Conservation (phyloP, 2,888 invertebrate species). For the Heliconius cydno region DNA sequence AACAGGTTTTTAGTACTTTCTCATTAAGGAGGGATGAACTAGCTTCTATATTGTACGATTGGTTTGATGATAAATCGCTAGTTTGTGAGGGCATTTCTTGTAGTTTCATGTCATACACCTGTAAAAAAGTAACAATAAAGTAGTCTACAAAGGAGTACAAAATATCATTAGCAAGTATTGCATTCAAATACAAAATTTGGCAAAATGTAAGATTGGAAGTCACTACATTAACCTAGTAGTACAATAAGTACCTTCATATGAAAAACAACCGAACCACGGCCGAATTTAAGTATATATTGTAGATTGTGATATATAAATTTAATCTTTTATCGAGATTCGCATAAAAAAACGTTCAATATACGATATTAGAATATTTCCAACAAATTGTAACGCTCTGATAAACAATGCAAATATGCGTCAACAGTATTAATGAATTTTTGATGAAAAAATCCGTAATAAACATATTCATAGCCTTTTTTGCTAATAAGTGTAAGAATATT, state of each 20-base stretch:
- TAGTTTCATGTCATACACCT: conserved; percentile 76
- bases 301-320: neutral
- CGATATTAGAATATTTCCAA: neutral
- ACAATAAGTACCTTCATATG: too few relatives aligned
- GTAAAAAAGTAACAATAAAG: conserved; percentile 2
- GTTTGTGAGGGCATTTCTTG: conserved; percentile 69
- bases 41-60: conserved; percentile 54
- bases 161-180: too few relatives aligned
- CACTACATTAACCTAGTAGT: too few relatives aligned
- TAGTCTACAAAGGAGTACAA: too few relatives aligned
- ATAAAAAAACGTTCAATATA: conserved; percentile 3
- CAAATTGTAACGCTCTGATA: conserved; percentile 7
- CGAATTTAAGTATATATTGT: too few relatives aligned
- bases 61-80: conserved; percentile 55
- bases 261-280: too few relatives aligned
- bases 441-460: neutral
- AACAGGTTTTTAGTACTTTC: conserved; percentile 62
- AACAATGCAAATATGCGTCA: conserved; percentile 20
- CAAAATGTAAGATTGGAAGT: too few relatives aligned
- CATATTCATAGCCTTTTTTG: neutral
- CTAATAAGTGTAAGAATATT: neutral
- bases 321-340: neutral
- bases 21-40: conserved; percentile 64
- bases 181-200: neutral
- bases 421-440: neutral